Conservation (phyloP, 2,797 vertebrate genomes). For the Danio kyathit region DNA sequence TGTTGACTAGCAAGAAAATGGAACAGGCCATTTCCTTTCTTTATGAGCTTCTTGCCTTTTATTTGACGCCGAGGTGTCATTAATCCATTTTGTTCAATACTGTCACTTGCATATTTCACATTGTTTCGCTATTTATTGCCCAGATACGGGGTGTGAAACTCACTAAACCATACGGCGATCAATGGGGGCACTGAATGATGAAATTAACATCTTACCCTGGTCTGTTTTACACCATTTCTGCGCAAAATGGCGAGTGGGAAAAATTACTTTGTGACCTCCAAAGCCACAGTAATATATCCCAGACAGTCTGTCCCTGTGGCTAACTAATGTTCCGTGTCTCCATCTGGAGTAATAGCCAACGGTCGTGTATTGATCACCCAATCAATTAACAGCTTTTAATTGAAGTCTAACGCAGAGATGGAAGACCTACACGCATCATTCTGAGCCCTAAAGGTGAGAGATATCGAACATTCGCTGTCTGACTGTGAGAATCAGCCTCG, state of each 20-base stretch:
- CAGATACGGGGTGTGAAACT: slow-evolving; percentile 38
- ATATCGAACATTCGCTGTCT: slow-evolving; percentile 17
- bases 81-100: slow-evolving; percentile 62
- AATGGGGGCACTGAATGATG: slow-evolving; percentile 56
- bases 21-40: slow-evolving; percentile 62
- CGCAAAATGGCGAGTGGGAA: slow-evolving; percentile 44
- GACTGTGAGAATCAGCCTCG: slow-evolving; percentile 16
- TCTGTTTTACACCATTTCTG: slow-evolving; percentile 44
- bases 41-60: slow-evolving; percentile 56
- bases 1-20: slow-evolving; percentile 64
- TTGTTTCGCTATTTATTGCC: slow-evolving; percentile 48
- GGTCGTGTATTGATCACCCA: slow-evolving; percentile 28
- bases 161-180: slow-evolving; percentile 43
- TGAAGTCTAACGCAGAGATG: slow-evolving; percentile 42
- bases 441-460: slow-evolving; percentile 31
- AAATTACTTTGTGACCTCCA: slow-evolving; percentile 27
- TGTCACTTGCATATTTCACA: slow-evolving; percentile 50
- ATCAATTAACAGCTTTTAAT: slow-evolving; percentile 59
- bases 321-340: slow-evolving; percentile 50
- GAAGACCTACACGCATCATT: slow-evolving; percentile 32
- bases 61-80: slow-evolving; percentile 64
- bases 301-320: slow-evolving; percentile 22
- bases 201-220: slow-evolving; percentile 58
- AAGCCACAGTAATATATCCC: slow-evolving; percentile 38
- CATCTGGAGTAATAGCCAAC: slow-evolving; percentile 22